Conservation (phyloP, 2,113 vertebrate genomes). For the Natator depressus region DNA sequence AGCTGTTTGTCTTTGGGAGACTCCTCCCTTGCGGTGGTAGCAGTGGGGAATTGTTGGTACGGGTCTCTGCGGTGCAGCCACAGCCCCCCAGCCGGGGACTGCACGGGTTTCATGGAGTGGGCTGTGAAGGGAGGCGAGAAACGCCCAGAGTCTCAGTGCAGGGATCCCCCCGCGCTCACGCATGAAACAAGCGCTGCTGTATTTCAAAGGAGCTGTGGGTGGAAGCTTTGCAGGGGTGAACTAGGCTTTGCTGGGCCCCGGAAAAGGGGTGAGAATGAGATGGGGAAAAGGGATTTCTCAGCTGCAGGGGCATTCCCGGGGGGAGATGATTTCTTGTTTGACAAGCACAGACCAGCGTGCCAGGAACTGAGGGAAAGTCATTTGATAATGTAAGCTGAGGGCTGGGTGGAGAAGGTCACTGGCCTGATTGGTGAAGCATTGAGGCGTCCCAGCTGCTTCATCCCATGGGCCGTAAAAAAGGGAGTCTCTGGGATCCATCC, state of each 20-base stretch:
- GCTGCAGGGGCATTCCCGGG: rapidly evolving
- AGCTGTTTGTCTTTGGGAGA: no score
- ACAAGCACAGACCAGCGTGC: rapidly evolving
- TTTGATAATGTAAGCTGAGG: neutral
- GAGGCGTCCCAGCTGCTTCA: neutral
- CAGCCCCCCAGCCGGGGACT: neutral
- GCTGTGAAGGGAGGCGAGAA: neutral
- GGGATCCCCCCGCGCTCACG: neutral
- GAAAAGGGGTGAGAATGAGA: neutral
- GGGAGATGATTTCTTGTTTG: neutral
- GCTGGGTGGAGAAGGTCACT: neutral
- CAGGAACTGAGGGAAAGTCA: neutral
- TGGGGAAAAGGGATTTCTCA: neutral
- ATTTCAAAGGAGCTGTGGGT: rapidly evolving
- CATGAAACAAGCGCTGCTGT: neutral
- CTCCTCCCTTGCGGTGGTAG: no score
- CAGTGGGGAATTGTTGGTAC: neutral
- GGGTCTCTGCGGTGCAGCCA: neutral
- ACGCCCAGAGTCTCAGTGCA: neutral
- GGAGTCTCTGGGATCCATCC: neutral
- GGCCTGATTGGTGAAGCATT: rapidly evolving
- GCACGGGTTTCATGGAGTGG: no score
- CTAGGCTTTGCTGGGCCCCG: neutral
- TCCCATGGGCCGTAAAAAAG: neutral
- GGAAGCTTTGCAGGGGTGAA: rapidly evolving